Base-by-base conservation (phyloP, 1,140 invertebrate genomes). In the Neodiprion fabricii region DNA sequence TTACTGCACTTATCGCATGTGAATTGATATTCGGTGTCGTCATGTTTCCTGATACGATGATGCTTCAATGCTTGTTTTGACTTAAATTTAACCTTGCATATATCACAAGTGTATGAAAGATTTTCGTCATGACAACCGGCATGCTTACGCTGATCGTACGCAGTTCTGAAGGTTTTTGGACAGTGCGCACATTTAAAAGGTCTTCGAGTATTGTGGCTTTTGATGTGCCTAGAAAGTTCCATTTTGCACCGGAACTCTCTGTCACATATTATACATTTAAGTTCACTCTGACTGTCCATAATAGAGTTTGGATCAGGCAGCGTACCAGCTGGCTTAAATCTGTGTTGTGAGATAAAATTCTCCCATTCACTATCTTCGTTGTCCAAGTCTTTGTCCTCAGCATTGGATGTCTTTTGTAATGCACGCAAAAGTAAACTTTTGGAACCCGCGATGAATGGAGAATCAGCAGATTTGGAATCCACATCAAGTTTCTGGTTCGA, bases 21-120 rank as follows among this genome's bases (percentile, higher is more conserved):
- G 74, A 78, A 87, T 9, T 28, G 72, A 5, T 73, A 72, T n/a
- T 79, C 76, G 7, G 72, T 23, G 53, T 77, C 70, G 28, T 79
- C 82, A 77, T 84, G 82, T 10, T 83, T 87, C 12, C 88, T 85
- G 0, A 89, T 80, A 65, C 86, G 87, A 75, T 90, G 89, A 14
- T 84, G 82, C 40, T 88, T 88, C 81, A 90, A 83, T 1, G 88
- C 87, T 50, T 85, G 83, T 75, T 89, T 84, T 0, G 88, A 83
- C 69, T 85, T 89, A 1, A 89, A 83, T 61, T 88, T 89, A 72
- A 87, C 81, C 69, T 90, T 86, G 73, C 89, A 90, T 1, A 84
- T 53, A 73, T 84, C 85, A 4, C 84, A 83, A 72, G 86, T 87
- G 76, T 83, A 83, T 75, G 86, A 82, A 0, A 83, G 75, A 0